Conservation (phyloP, 1,140 invertebrate species). For the Nephila pilipes region DNA sequence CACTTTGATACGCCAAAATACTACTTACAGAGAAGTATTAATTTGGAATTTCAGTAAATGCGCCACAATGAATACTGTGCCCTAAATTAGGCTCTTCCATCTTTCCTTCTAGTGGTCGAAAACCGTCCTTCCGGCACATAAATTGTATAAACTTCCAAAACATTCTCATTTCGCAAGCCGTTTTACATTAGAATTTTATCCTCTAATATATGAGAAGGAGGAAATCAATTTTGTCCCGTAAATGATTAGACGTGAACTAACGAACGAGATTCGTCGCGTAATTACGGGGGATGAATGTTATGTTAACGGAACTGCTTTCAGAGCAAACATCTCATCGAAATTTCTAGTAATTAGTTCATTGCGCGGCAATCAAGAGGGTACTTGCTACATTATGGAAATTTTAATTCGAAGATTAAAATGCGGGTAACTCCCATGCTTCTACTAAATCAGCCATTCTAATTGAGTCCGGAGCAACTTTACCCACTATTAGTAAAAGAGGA, state of each 20-base stretch:
- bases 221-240: slow-evolving; percentile 47
- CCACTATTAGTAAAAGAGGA: slow-evolving; percentile 31
- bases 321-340: slow-evolving; percentile 48
- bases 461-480: slow-evolving; percentile 31
- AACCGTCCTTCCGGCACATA: not conserved
- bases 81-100: not conserved
- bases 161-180: slow-evolving; percentile 27
- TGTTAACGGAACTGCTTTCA: slow-evolving; percentile 48
- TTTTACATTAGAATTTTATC: slow-evolving; percentile 24
- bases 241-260: slow-evolving; percentile 41
- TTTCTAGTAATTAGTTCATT: slow-evolving; percentile 50
- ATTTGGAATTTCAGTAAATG: not conserved
- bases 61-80: not conserved
- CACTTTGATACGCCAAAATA: not conserved
- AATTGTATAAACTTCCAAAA: slow-evolving; percentile 38
- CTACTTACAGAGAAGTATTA: not conserved
- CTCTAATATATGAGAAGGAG: not conserved
- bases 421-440: slow-evolving; percentile 17
- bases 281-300: slow-evolving; percentile 41
- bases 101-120: not conserved
- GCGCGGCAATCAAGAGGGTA: slow-evolving; percentile 45
- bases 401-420: slow-evolving; percentile 51
- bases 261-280: slow-evolving; percentile 41
- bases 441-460: slow-evolving; percentile 41
- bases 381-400: slow-evolving; percentile 54